Percentiles rank a stretch among this genome's conserved stretches.
phyloP scores from a whole-genome alignment of 2,888 invertebrate species.

The Ichneumoninae sp. region DNA sequence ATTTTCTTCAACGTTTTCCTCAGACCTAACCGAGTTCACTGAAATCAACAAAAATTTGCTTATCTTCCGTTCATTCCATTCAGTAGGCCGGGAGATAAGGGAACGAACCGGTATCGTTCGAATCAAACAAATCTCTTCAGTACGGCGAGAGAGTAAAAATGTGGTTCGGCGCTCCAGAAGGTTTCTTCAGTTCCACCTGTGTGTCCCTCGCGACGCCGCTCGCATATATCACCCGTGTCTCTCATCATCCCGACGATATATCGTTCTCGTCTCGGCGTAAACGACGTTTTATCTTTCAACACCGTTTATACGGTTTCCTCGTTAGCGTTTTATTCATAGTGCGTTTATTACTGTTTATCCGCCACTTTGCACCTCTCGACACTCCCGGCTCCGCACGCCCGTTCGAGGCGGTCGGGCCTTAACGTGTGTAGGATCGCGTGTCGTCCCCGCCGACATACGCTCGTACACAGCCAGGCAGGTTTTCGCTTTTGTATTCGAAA shows the following conservation, averaged over 20 bases:
- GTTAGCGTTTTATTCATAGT: constrained; percentile 80
- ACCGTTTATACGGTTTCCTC: constrained; percentile 69
- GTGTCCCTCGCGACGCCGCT: background rate
- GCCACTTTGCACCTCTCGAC: constrained; percentile 77
- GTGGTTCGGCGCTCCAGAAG: background rate
- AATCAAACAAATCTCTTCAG: background rate
- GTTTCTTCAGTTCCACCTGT: constrained; percentile 42
- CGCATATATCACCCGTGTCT: constrained; percentile 8
- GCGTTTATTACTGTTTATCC: constrained; percentile 80
- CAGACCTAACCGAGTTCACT: too few species aligned
- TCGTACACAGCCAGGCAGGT: constrained; percentile 1
- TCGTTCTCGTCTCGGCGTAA: constrained; percentile 52
- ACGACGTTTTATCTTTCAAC: constrained; percentile 73
- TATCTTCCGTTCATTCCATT: background rate
- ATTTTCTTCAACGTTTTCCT: too few species aligned
- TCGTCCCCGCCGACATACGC: background rate
- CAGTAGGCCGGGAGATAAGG: background rate
- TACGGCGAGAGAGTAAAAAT: background rate
- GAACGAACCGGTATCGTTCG: background rate
- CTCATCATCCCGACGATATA: constrained; percentile 29
- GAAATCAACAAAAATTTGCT: background rate
- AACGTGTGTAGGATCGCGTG: constrained; percentile 35
- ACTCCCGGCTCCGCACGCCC: constrained; percentile 44
- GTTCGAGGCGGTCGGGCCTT: constrained; percentile 26
- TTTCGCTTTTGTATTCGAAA: constrained; percentile 45